Percentiles rank a stretch among this genome's conserved stretches.
Conservation (phyloP, 2,888 invertebrate species). For the Ophioninae sp. region DNA sequence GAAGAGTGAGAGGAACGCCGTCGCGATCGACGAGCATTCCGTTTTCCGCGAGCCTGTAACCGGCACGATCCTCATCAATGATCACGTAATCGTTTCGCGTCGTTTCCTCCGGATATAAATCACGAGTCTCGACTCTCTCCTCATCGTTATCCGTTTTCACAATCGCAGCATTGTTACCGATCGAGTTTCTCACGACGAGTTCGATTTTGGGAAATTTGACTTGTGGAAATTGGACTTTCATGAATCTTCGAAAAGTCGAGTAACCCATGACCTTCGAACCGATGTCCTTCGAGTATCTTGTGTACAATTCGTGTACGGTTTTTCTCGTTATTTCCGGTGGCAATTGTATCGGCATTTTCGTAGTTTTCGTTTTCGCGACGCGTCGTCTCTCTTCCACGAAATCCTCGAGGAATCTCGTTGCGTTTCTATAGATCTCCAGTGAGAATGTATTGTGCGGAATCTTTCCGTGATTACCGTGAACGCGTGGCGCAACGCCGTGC, state of each 20-base stretch:
- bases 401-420: conserved; percentile 88
- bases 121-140: too few species aligned
- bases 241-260: conserved; percentile 90
- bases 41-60: conserved; percentile 64
- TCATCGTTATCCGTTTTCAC: too few species aligned
- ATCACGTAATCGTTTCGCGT: too few species aligned
- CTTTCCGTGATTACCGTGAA: conserved; percentile 91
- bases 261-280: conserved; percentile 89
- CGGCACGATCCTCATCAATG: too few species aligned
- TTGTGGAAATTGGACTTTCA: conserved; percentile 91
- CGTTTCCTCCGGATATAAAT: too few species aligned
- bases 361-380: conserved; percentile 82
- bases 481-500: conserved; percentile 89
- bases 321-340: conserved; percentile 85
- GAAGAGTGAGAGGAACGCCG: conserved; percentile 65
- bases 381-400: conserved; percentile 86
- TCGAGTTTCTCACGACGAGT: conserved; percentile 67
- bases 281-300: conserved; percentile 87
- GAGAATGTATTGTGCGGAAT: conserved; percentile 91
- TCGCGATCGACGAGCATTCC: conserved; percentile 70
- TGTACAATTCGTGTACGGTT: conserved; percentile 88
- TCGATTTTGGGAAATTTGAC: conserved; percentile 86
- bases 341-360: conserved; percentile 82
- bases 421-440: conserved; percentile 89
- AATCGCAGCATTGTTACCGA: neutral